phyloP scores from a whole-genome alignment of 2,888 invertebrate species.

The Auanema freiburgensis region DNA sequence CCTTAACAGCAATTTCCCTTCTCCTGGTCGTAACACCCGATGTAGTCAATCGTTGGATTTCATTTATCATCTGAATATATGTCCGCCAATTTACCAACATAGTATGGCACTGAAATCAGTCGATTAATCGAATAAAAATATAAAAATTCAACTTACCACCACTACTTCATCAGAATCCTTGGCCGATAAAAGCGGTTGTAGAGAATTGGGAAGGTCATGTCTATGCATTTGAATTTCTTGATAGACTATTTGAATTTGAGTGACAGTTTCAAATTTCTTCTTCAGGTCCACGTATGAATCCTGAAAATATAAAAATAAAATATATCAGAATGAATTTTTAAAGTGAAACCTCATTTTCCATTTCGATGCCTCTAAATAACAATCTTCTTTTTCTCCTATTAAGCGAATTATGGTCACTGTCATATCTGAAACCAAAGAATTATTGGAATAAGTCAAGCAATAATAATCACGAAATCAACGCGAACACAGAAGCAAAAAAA shows the following conservation, averaged over 20 bases:
- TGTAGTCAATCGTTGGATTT: conserved; percentile 24
- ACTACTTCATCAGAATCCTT: conserved; percentile 26
- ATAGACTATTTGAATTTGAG: conserved; percentile 22
- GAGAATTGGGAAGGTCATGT: no score
- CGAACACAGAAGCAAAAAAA: no score
- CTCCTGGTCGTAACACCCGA: conserved; percentile 22
- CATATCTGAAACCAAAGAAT: no score
- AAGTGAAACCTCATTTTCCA: conserved; percentile 30
- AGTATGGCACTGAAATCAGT: conserved; percentile 23
- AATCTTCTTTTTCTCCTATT: conserved; percentile 22
- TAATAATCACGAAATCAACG: no score
- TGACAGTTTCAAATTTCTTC: conserved; percentile 21
- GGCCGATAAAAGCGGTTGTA: conserved; percentile 3
- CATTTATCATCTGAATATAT: conserved; percentile 25
- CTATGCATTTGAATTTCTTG: conserved; percentile 8
- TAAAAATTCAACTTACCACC: conserved; percentile 36
- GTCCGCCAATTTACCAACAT: conserved; percentile 20
- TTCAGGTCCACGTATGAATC: conserved; percentile 23
- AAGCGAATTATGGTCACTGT: conserved; percentile 19
- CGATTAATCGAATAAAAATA: conserved; percentile 23
- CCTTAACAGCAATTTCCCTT: conserved; percentile 22
- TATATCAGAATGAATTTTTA: conserved; percentile 22
- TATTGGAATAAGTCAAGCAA: no score
- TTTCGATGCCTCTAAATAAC: conserved; percentile 20
- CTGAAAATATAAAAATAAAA: conserved; percentile 30